A percentile compares a stretch with the other conserved stretches of the same genome.
Evolutionary conservation across 2,888 invertebrate genomes (phyloP).

Genomic region (Microplitis manilae): DNA sequence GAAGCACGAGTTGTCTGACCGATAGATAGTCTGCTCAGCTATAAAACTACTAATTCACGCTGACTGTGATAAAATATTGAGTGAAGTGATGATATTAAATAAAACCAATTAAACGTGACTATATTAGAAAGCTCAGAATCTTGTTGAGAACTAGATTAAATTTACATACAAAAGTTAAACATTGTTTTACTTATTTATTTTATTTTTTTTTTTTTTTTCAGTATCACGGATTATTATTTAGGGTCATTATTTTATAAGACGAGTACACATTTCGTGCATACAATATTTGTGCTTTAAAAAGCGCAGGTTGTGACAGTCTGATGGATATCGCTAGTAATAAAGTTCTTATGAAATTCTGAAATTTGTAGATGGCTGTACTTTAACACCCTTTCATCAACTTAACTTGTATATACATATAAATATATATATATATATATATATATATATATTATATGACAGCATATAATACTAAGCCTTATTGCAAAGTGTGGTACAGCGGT

Average conservation of each 20-base stretch:
- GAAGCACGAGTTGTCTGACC: conserved; percentile 16
- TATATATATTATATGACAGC: not conserved
- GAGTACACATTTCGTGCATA: conserved; percentile 21
- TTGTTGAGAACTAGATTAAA: not conserved
- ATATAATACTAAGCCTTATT: not conserved
- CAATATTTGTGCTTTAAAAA: not conserved
- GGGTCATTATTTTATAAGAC: not conserved
- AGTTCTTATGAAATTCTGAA: not conserved
- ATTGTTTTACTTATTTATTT: too few species aligned
- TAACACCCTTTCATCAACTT: not conserved
- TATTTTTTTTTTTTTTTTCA: not conserved
- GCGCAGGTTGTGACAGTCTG: conserved; percentile 1
- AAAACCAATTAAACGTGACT: not conserved
- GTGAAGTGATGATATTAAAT: conserved; percentile 31
- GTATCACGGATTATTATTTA: not conserved
- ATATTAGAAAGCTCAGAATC: not conserved
- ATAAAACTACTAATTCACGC: conserved; percentile 25
- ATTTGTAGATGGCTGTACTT: not conserved
- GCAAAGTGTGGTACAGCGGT: not conserved
- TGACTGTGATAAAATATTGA: conserved; percentile 23
- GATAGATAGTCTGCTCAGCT: conserved; percentile 20
- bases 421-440: not conserved
- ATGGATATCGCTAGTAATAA: not conserved
- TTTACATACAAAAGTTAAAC: too few species aligned
- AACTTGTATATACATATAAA: not conserved